Base-by-base conservation (phyloP, 1,140 invertebrate genomes). In the Archegozetes longisetosus region DNA sequence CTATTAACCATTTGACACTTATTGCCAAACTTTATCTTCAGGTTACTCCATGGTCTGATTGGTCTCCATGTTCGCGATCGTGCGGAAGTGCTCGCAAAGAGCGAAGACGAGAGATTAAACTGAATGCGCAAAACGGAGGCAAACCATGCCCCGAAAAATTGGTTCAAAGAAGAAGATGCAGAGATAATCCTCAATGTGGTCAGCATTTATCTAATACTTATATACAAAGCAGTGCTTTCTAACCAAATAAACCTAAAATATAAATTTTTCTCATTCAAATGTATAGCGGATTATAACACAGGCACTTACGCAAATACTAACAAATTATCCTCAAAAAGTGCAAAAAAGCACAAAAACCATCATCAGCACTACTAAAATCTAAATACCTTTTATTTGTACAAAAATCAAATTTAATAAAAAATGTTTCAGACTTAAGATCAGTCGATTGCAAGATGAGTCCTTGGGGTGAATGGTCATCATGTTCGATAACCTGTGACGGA, bases 401-500 rank as follows among this genome's bases (percentile, higher is more conserved):
- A 9, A 6, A 9, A 40, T 40, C 17, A 40, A 40, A n/a, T 40
- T 40, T 40, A 9, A 17, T 40, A 40, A 40, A 9, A 40, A 9
- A 40, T 40, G 32, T 40, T 40, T 17, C 32, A 40, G 32, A 40
- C 32, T 9, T 9, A 6, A 40, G 6, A 40, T n/a, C 50, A 9
- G 23, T 52, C 48, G 57, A 58, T 22, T 58, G 57, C 27, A 47
- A 12, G 27, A 75, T 86, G 20, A 78, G 80, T 0, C 75, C 78
- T 32, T 90, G 85, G 84, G 79, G 79, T 13, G 72, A 77, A 24
- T 91, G 86, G 86, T 77, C 79, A 6, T 68, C 78, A 0, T 90
- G 88, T 67, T 84, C 77, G 1, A 29, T 50, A 1, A 60, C 58
- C 14, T 58, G 61, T 62, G 67, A 58, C 40, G 57, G 57, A 20